Evolutionary conservation across 1,140 invertebrate species (phyloP).

Genomic region (Zaprionus camerounensis): DNA sequence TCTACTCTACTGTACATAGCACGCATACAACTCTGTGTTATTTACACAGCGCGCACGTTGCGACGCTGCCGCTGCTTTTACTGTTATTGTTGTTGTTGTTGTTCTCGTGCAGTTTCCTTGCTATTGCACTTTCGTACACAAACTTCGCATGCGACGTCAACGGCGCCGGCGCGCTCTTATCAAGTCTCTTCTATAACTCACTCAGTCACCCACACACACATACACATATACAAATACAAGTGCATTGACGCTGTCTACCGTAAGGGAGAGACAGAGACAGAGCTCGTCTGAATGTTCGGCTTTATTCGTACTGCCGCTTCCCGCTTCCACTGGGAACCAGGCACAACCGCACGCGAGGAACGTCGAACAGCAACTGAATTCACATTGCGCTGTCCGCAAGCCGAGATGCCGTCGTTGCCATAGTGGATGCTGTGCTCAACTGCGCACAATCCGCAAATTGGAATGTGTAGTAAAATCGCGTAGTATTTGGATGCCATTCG

Average conservation of each 20-base stretch:
- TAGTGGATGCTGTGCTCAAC: conserved; percentile 64
- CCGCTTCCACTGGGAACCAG: conserved; percentile 37
- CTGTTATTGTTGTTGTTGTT: conserved; percentile 36
- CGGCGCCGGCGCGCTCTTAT: conserved; percentile 58
- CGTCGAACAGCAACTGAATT: conserved; percentile 82
- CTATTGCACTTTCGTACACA: conserved; percentile 73
- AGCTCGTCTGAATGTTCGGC: conserved; percentile 9
- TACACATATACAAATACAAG: conserved; percentile 4
- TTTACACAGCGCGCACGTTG: conserved; percentile 75
- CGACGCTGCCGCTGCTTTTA: conserved; percentile 35
- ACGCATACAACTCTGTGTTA: conserved; percentile 53
- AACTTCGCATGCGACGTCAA: conserved; percentile 48
- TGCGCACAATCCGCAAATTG: conserved; percentile 61
- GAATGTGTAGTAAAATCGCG: conserved; percentile 60
- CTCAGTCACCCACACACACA: conserved; percentile 34
- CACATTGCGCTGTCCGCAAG: conserved; percentile 69
- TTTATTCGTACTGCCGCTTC: conserved; percentile 29
- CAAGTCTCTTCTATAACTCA: conserved; percentile 26
- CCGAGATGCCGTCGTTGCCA: conserved; percentile 58
- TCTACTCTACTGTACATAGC: conserved; percentile 19
- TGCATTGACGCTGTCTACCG: conserved; percentile 27
- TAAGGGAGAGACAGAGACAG: not conserved
- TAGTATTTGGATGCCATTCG: conserved; percentile 75
- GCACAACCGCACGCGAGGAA: conserved; percentile 81
- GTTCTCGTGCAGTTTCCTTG: conserved; percentile 33